Base-by-base conservation (phyloP, 2,113 vertebrate species). In the Eidolon helvum region DNA sequence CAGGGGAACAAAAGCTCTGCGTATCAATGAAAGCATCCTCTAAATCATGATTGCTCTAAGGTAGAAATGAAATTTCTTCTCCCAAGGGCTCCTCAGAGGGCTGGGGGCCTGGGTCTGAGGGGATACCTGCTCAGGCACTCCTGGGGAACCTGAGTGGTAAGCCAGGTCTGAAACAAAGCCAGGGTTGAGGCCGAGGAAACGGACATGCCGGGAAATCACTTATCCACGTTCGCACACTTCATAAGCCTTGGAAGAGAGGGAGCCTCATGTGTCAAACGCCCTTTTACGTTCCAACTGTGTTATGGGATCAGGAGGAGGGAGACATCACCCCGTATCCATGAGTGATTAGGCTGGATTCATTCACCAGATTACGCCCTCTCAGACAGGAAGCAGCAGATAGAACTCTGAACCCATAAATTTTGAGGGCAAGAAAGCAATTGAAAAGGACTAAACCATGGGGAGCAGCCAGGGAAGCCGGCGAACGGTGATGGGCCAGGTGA, bases 311-410 rank as follows among this genome's bases (percentile, higher is more conserved):
- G 10, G 21, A 16, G 16, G 35, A 33, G 30, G 18, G 19, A 21
- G 43, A 15, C 28, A 0, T 9, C 15, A 4, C 6, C n/a, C 57
- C 38, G 3, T 0, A 5, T 10, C 65, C 8, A 0, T 1, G 8
- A 85, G 66, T 3, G 50, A 71, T 87, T 61, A 77, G 50, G 35
- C 69, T 22, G 9, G 48, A n/a, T 30, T 57, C 10, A 2, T 21
- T 4, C 9, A 22, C 11, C 45, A 28, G 50, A 28, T 43, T 35
- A 5, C 18, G 2, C 33, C 1, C 0, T 0, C n/a, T 43, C 18
- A 7, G 63, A 11, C 63, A 4, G n/a, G 6, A 45, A 33, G 53
- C 18, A 33, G 26, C 40, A 10, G 86, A 35, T 0, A 8, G 53
- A 69, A 38, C 48, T 38, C 89, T 1, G 10, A 24, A 8, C 11